These are phyloP conservation scores for Rhabdomys pumilio DNA, from an alignment of 2,797 vertebrate species.

Conservation along the genomic window DNA sequence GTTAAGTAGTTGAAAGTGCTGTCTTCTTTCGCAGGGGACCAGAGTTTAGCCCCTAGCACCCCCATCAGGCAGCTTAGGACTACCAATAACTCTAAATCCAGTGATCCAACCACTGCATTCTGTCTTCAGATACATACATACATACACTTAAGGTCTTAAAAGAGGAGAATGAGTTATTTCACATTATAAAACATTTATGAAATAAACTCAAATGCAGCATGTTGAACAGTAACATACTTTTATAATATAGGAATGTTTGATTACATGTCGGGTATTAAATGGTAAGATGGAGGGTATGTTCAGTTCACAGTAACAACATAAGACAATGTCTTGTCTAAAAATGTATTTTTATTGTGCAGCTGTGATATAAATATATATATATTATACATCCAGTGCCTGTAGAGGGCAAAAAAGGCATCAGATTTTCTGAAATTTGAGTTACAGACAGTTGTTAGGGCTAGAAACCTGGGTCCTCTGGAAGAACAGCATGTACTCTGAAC, in stretches of 20 bases:
- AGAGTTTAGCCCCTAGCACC: background rate
- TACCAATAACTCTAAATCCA: background rate
- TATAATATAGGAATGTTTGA: background rate
- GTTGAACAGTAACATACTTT: background rate
- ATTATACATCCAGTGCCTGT: background rate
- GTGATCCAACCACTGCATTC: background rate
- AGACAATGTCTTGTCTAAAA: background rate
- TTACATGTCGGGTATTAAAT: conserved; percentile 12
- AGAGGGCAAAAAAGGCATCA: background rate
- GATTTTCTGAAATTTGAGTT: background rate
- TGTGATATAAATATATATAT: background rate
- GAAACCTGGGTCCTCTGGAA: background rate
- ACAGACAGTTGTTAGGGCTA: background rate
- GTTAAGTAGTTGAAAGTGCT: background rate
- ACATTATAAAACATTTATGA: conserved; percentile 5
- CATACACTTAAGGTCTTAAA: background rate
- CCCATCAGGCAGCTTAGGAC: background rate
- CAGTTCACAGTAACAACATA: background rate
- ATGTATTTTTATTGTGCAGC: background rate
- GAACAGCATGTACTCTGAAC: background rate
- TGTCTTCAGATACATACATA: background rate
- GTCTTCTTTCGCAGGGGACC: background rate
- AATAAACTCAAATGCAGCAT: background rate
- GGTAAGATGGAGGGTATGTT: conserved; percentile 5
- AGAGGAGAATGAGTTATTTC: background rate